Evolutionary conservation across 2,888 invertebrate species (phyloP).

Genomic region (Pseudoips prasinana): DNA sequence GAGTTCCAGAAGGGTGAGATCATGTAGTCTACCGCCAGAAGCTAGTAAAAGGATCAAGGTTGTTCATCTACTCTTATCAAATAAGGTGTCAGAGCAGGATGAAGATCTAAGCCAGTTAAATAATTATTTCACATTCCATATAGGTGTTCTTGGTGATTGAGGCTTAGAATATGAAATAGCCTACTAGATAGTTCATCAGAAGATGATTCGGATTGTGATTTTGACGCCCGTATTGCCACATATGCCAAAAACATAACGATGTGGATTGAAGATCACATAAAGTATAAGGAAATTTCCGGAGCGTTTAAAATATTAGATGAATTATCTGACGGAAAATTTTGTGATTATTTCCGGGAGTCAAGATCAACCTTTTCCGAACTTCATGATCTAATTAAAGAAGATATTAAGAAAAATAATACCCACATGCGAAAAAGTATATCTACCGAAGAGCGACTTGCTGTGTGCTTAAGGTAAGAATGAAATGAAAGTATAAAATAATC

Average conservation of each 20-base stretch:
- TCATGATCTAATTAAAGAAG: conserved; percentile 20
- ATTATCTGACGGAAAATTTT: conserved; percentile 13
- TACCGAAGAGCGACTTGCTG: conserved; percentile 19
- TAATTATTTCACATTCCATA: too few relatives aligned
- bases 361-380: conserved; percentile 19
- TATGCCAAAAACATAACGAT: conserved; percentile 19
- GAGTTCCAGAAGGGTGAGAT: too few relatives aligned
- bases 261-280: conserved; percentile 17
- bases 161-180: too few relatives aligned
- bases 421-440: conserved; percentile 17
- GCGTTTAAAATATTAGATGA: conserved; percentile 12
- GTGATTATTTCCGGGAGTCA: conserved; percentile 18
- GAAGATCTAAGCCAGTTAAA: too few relatives aligned
- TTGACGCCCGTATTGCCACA: conserved; percentile 14
- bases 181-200: conserved; percentile 20
- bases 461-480: conserved; percentile 17
- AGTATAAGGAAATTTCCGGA: conserved; percentile 16
- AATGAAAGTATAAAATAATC: conserved; percentile 5
- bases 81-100: too few relatives aligned
- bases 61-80: too few relatives aligned
- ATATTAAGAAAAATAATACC: conserved; percentile 18
- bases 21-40: too few relatives aligned
- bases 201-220: conserved; percentile 19
- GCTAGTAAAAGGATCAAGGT: too few relatives aligned
- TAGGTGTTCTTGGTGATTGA: too few relatives aligned